Evolutionary conservation across 92 coral and sea anemone species (phyloP).

Genomic region (Paragorgia papillata): DNA sequence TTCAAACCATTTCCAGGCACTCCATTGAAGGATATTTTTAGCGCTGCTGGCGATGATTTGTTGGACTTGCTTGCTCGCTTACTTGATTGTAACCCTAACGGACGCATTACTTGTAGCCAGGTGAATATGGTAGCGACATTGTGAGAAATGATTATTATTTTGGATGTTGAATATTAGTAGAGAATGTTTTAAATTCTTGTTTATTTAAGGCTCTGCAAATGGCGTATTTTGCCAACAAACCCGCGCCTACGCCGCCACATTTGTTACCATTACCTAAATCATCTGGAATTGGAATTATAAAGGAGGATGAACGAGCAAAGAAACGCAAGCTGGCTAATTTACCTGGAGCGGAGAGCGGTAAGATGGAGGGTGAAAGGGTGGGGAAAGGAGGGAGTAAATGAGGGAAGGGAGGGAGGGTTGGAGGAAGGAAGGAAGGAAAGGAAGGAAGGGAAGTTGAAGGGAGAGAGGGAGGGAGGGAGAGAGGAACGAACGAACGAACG

Average conservation of each 20-base stretch:
- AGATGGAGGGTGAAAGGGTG: not conserved
- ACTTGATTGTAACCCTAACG: conserved; percentile 88
- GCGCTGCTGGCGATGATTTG: conserved; percentile 95
- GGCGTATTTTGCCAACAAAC: conserved; percentile 96
- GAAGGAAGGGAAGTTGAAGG: not conserved
- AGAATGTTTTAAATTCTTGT: not conserved
- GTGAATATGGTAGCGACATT: too few relatives aligned
- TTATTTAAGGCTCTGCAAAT: conserved; percentile 81
- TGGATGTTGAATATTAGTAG: not conserved
- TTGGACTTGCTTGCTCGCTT: conserved; percentile 85
- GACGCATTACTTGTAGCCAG: conserved; percentile 93
- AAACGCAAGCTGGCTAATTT: conserved; percentile 71
- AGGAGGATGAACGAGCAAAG: conserved; percentile 70
- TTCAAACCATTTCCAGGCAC: conserved; percentile 92
- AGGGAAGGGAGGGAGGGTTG: not conserved
- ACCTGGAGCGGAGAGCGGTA: conserved; percentile 53
- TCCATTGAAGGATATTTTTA: conserved; percentile 89
- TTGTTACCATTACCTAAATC: conserved; percentile 77
- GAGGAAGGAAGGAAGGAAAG: not conserved
- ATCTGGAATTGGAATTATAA: conserved; percentile 47
- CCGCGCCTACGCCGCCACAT: conserved; percentile 87
- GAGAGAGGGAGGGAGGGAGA: too few relatives aligned
- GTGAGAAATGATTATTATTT: not conserved
- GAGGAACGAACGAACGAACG: too few relatives aligned
- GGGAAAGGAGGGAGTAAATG: not conserved